phyloP scores from a whole-genome alignment of 2,113 vertebrate genomes.

The Serinus canaria region DNA sequence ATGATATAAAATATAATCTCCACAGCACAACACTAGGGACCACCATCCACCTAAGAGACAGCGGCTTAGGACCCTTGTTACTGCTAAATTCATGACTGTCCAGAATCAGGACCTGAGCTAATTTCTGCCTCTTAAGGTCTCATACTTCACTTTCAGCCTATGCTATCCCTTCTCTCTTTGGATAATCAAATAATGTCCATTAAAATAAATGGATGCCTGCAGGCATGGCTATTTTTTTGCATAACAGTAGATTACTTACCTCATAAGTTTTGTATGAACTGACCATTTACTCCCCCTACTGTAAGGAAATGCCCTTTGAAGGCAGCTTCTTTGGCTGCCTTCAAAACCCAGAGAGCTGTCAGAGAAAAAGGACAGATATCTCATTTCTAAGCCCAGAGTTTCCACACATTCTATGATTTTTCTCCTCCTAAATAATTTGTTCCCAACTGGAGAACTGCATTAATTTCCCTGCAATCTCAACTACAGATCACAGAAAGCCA shows the following conservation, averaged over 20 bases:
- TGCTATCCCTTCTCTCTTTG: not conserved
- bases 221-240: not conserved
- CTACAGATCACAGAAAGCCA: not conserved
- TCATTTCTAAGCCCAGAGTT: not conserved
- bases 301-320: not conserved
- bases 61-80: not conserved
- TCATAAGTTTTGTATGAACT: not conserved
- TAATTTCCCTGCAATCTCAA: not conserved
- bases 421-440: not conserved
- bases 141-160: not conserved
- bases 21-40: not conserved
- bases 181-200: not conserved
- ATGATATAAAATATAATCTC: not conserved
- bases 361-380: not conserved
- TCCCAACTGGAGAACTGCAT: not conserved
- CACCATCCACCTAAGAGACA: not conserved
- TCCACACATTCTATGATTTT: not conserved
- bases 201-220: not conserved
- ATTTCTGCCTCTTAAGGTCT: not conserved
- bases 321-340: not conserved
- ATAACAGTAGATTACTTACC: not conserved
- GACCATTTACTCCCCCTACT: conserved; percentile 3
- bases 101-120: not conserved
- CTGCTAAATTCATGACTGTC: not conserved
- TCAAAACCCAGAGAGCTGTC: not conserved